Percentiles rank a stretch among this genome's conserved stretches.
These are phyloP conservation scores for Fissipunctia ypsillon DNA, from an alignment of 2,888 invertebrate genomes.

Conservation along the genomic window DNA sequence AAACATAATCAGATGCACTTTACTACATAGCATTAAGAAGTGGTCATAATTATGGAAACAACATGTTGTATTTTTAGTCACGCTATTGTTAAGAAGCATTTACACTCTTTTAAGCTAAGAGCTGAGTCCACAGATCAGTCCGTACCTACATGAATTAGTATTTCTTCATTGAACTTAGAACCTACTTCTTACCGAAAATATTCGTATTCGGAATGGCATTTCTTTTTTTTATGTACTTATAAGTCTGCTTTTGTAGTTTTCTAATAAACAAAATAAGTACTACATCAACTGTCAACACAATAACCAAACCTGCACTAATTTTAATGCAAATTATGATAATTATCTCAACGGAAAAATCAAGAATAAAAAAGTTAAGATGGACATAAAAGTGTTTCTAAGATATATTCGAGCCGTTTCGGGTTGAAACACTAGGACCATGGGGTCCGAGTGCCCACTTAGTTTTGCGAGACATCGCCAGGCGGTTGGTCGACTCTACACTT, in stretches of 20 bases:
- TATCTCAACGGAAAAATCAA: background rate
- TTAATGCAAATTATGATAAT: background rate
- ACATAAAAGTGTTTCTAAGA: background rate
- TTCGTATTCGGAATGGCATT: too few species aligned
- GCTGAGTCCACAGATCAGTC: background rate
- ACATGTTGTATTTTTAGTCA: slow-evolving; percentile 16
- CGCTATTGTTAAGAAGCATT: slow-evolving; percentile 29
- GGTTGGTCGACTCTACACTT: too few species aligned
- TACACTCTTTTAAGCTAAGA: slow-evolving; percentile 14
- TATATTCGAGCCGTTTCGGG: too few species aligned
- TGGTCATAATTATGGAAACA: slow-evolving; percentile 33
- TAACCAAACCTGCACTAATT: background rate
- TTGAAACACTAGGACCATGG: too few species aligned
- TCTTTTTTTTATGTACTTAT: background rate
- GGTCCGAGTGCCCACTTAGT: too few species aligned
- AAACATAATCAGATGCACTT: slow-evolving; percentile 49
- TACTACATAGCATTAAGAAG: slow-evolving; percentile 32
- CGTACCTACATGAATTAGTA: background rate
- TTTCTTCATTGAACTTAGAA: background rate
- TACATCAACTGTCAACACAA: too few species aligned
- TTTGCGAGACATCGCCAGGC: too few species aligned
- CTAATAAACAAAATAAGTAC: too few species aligned
- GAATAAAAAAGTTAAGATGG: background rate
- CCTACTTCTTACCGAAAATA: background rate
- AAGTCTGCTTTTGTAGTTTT: background rate